Conservation (phyloP, 2,888 invertebrate genomes). For the Brenthis daphne region DNA sequence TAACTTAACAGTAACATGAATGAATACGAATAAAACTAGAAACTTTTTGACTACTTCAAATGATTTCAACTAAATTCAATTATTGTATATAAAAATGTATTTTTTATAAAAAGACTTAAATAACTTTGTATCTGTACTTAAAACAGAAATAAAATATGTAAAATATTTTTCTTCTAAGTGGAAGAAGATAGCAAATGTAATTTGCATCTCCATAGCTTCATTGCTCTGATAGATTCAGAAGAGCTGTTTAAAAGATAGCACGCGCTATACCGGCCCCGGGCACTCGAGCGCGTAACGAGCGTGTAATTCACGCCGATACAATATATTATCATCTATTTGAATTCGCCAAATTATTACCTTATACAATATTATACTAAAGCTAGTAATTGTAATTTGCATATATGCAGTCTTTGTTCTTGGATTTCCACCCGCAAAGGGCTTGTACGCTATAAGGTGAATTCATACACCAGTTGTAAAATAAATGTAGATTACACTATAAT, state of each 20-base stretch:
- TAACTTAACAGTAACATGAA: no score
- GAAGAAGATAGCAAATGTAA: slow-evolving; percentile 6
- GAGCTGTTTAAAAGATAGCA: slow-evolving; percentile 63
- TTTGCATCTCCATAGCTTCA: slow-evolving; percentile 44
- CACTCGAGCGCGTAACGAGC: slow-evolving; percentile 47
- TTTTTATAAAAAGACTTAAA: no score
- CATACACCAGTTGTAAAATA: neutral
- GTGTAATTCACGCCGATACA: slow-evolving; percentile 44
- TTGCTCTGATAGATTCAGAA: slow-evolving; percentile 54
- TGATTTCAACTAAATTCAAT: no score
- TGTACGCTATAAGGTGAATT: neutral
- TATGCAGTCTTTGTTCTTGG: neutral
- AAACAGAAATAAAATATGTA: no score
- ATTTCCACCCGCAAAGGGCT: neutral
- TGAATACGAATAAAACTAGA: no score
- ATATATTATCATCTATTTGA: slow-evolving; percentile 34
- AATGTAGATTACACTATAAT: neutral
- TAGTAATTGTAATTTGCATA: slow-evolving; percentile 2
- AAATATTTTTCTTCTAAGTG: no score
- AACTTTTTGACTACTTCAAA: no score
- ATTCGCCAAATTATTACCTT: slow-evolving; percentile 21
- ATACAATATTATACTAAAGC: slow-evolving; percentile 4
- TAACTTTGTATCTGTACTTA: no score
- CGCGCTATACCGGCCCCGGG: slow-evolving; percentile 48
- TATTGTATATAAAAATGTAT: no score